A percentile compares a stretch with the other conserved stretches of the same genome.
phyloP scores from a whole-genome alignment of 2,888 invertebrate genomes.

The Agonopterix arenella region DNA sequence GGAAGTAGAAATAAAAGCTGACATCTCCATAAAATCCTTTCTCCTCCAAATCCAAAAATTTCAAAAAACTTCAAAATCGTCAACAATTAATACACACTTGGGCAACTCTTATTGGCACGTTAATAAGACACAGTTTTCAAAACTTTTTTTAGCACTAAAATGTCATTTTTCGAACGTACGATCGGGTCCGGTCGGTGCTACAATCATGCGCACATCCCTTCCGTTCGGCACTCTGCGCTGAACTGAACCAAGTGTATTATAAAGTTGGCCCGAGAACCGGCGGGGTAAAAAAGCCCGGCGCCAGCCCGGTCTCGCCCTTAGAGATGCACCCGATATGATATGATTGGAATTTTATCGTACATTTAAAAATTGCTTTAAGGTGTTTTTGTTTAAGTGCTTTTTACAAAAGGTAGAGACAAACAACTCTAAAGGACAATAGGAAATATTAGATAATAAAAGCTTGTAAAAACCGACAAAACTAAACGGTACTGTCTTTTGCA shows the following conservation, averaged over 20 bases:
- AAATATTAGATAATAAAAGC: too few relatives aligned
- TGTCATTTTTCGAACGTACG: constrained; percentile 19
- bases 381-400: constrained; percentile 5
- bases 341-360: constrained; percentile 45
- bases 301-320: constrained; percentile 72
- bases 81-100: constrained; percentile 28
- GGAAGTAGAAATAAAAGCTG: constrained; percentile 41
- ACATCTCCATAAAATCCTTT: constrained; percentile 48
- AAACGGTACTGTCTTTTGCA: too few relatives aligned
- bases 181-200: constrained; percentile 1
- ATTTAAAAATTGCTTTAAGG: constrained; percentile 3
- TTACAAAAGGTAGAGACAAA: background rate
- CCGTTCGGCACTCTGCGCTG: constrained; percentile 37
- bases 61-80: constrained; percentile 24
- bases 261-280: constrained; percentile 42
- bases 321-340: constrained; percentile 52
- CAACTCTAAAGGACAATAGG: too few relatives aligned
- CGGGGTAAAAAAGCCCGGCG: constrained; percentile 74
- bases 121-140: constrained; percentile 42
- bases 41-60: constrained; percentile 27
- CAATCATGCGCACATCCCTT: constrained; percentile 31
- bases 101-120: constrained; percentile 43
- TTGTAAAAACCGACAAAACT: too few relatives aligned
- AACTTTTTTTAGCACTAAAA: constrained; percentile 8
- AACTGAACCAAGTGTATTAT: constrained; percentile 47